Evolutionary conservation across 2,888 invertebrate genomes (phyloP).

Genomic region (Pollenia angustigena): DNA sequence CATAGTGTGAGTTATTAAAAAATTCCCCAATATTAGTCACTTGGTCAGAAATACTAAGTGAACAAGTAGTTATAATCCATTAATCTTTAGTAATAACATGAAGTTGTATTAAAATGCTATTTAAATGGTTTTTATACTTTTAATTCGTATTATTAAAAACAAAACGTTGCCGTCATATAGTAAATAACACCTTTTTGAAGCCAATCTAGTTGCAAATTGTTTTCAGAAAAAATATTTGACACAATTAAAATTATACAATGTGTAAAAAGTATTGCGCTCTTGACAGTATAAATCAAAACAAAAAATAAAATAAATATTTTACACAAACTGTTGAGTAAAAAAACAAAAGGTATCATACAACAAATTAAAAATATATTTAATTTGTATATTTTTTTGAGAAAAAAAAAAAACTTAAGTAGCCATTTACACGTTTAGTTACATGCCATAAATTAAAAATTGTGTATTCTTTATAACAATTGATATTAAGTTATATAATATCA

Average conservation of each 20-base stretch:
- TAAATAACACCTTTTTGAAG: not conserved
- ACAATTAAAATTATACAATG: constrained; percentile 23
- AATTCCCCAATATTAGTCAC: constrained; percentile 39
- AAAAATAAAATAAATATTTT: constrained; percentile 31
- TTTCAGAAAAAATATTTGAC: constrained; percentile 45
- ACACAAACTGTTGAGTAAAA: constrained; percentile 6
- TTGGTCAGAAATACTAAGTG: not conserved
- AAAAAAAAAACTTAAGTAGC: not conserved
- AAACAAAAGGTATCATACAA: constrained; percentile 3
- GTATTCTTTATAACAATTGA: constrained; percentile 29
- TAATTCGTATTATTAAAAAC: constrained; percentile 37
- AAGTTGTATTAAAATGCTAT: constrained; percentile 33
- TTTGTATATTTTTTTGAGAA: not conserved
- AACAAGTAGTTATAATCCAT: not conserved
- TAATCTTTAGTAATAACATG: not conserved
- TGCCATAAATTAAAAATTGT: not conserved
- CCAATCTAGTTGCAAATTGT: constrained; percentile 10
- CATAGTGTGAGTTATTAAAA: not conserved
- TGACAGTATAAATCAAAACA: not conserved
- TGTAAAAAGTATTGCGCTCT: constrained; percentile 9
- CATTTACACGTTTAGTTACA: not conserved
- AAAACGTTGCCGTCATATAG: not conserved
- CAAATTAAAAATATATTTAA: constrained; percentile 18
- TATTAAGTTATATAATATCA: constrained; percentile 7
- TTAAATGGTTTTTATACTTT: constrained; percentile 20